phyloP scores from a whole-genome alignment of 2,113 vertebrate genomes.

The Accipiter cooperii region DNA sequence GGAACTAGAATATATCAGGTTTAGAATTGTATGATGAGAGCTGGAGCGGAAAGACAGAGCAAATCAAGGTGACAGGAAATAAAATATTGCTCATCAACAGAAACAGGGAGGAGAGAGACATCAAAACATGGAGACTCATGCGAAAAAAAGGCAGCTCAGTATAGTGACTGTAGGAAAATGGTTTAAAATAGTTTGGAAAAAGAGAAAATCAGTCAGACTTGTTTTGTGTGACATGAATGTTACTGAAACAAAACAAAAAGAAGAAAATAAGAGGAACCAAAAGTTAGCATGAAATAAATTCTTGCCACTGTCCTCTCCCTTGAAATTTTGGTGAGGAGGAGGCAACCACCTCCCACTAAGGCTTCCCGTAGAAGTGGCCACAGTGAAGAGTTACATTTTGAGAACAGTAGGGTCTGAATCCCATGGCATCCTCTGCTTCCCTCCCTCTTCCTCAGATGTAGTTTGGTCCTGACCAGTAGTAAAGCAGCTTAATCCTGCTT shows the following conservation, averaged over 20 bases:
- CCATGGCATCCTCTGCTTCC: not conserved
- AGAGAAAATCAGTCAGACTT: not conserved
- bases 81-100: constrained; percentile 30
- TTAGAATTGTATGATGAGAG: not conserved
- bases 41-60: not conserved
- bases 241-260: not conserved
- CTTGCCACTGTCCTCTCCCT: not conserved
- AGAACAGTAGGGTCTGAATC: not conserved
- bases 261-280: not conserved
- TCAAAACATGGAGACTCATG: not conserved
- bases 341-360: not conserved
- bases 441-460: not conserved
- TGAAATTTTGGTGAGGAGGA: not conserved
- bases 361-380: not conserved
- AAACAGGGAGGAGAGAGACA: not conserved
- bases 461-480: not conserved
- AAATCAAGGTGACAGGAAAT: constrained; percentile 22
- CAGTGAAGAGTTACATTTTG: not conserved
- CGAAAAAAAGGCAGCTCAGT: not conserved
- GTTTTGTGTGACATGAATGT: not conserved
- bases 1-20: constrained; percentile 2
- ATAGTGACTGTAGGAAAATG: not conserved
- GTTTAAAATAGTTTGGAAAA: not conserved
- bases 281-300: not conserved
- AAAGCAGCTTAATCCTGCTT: not conserved